Percentiles rank a stretch among this genome's conserved stretches.
These are phyloP conservation scores for Abramis brama DNA, from an alignment of 2,113 vertebrate genomes.

Conservation along the genomic window DNA sequence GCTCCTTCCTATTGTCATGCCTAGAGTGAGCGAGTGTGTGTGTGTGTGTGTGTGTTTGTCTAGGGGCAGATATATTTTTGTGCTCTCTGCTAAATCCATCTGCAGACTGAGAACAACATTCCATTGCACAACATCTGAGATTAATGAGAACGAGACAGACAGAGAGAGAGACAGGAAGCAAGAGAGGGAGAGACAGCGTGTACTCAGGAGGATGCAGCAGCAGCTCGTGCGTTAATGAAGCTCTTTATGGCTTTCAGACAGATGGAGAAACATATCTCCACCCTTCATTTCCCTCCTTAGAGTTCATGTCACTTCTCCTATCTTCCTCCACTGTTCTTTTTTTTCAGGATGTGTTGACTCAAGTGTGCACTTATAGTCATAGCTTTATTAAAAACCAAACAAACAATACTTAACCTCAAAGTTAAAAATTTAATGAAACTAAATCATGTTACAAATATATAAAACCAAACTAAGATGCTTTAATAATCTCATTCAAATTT, in stretches of 20 bases:
- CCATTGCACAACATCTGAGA: constrained; percentile 64
- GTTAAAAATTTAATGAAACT: no score
- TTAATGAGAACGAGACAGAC: constrained; percentile 17
- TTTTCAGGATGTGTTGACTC: neutral
- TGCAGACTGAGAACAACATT: constrained; percentile 63
- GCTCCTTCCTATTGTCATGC: constrained; percentile 5
- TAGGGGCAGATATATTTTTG: constrained; percentile 42
- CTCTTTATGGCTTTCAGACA: constrained; percentile 40
- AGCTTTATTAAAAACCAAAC: no score
- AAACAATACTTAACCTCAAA: no score
- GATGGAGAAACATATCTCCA: constrained; percentile 25
- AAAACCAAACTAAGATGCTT: no score
- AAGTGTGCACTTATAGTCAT: neutral
- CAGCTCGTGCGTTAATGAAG: constrained; percentile 33
- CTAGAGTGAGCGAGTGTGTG: constrained; percentile 5
- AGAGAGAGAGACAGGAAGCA: neutral
- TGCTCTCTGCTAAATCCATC: constrained; percentile 58
- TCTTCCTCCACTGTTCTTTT: neutral
- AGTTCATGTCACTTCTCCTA: neutral
- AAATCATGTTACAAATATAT: no score
- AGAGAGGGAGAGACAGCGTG: neutral
- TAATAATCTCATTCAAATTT: no score
- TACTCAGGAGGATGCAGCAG: constrained; percentile 12
- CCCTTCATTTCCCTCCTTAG: constrained; percentile 11
- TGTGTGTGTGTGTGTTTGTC: constrained; percentile 8